Evolutionary conservation across 2,888 invertebrate genomes (phyloP).

Genomic region (Brachynemurus nebulosus): DNA sequence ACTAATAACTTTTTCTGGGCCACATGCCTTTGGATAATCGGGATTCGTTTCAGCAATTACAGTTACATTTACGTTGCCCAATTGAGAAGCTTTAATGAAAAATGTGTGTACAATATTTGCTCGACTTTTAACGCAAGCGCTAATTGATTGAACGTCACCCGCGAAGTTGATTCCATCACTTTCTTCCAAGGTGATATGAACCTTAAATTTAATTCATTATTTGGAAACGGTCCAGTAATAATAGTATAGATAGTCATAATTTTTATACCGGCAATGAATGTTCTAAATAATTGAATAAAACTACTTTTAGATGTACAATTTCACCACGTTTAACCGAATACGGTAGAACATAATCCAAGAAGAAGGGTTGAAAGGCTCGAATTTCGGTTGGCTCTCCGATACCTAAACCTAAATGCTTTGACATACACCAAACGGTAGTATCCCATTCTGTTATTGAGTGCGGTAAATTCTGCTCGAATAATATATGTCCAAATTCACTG

Average conservation of each 20-base stretch:
- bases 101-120: slow-evolving; percentile 26
- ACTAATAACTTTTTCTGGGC: too few relatives aligned
- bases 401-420: slow-evolving; percentile 34
- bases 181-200: slow-evolving; percentile 25
- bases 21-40: too few relatives aligned
- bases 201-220: too few relatives aligned
- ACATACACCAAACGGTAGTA: slow-evolving; percentile 41
- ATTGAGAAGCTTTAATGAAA: slow-evolving; percentile 23
- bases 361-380: slow-evolving; percentile 56
- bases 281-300: slow-evolving; percentile 58
- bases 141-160: slow-evolving; percentile 17
- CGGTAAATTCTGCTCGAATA: slow-evolving; percentile 34
- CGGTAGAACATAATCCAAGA: slow-evolving; percentile 54
- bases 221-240: too few relatives aligned
- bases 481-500: slow-evolving; percentile 29
- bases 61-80: slow-evolving; percentile 34
- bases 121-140: slow-evolving; percentile 25
- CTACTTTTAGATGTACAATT: slow-evolving; percentile 45
- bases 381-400: slow-evolving; percentile 29
- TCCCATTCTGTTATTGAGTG: slow-evolving; percentile 49
- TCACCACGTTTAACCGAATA: slow-evolving; percentile 53
- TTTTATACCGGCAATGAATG: slow-evolving; percentile 57
- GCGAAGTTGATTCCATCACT: slow-evolving; percentile 23
- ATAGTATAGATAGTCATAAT: too few relatives aligned
- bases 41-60: slow-evolving; percentile 35